These are phyloP conservation scores for Crotalus helleri DNA, from an alignment of 2,113 vertebrate genomes.

Conservation along the genomic window DNA sequence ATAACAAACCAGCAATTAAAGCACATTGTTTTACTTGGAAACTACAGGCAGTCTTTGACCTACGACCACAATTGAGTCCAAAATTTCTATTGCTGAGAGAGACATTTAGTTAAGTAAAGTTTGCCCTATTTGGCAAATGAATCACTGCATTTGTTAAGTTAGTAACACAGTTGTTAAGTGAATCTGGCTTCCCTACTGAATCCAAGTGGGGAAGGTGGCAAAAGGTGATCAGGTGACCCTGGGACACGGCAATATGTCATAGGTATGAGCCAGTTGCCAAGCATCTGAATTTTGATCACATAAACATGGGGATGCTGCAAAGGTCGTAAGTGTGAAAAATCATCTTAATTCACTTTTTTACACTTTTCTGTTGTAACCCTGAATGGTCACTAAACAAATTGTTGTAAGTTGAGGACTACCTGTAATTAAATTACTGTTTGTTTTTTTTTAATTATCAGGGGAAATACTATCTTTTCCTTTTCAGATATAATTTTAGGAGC, in stretches of 20 bases:
- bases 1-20: background rate
- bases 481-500: background rate
- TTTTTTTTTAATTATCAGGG: background rate
- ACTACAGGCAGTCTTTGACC: background rate
- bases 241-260: background rate
- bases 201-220: background rate
- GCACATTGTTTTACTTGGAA: background rate
- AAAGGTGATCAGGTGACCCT: background rate
- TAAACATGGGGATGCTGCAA: background rate
- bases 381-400: background rate
- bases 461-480: background rate
- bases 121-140: background rate
- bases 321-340: background rate
- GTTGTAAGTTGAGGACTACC: background rate
- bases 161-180: background rate
- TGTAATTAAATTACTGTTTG: background rate
- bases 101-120: background rate
- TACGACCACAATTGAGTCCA: background rate
- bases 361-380: background rate
- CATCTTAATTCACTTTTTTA: background rate
- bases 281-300: background rate
- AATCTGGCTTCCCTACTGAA: background rate
- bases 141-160: background rate
- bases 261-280: background rate
- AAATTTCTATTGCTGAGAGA: background rate